Base-by-base conservation (phyloP, 2,797 vertebrate species). In the Stomatorhinus walkeri region DNA sequence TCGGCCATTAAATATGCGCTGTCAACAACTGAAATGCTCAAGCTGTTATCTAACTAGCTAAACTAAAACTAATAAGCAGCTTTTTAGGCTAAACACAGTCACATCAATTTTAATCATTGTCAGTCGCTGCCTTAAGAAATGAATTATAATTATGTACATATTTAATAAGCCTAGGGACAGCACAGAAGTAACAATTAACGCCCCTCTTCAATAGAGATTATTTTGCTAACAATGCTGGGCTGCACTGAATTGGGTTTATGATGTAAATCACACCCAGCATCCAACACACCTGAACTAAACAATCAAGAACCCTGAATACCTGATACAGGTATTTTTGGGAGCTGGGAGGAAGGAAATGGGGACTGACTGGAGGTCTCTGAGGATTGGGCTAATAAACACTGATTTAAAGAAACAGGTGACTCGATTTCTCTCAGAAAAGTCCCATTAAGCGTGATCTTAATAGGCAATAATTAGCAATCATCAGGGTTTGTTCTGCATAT, bases 391-490 rank as follows among this genome's bases (percentile, higher is more conserved):
- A 76, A 43, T 40, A 19, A 43, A 46, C 87, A 87, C 84, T 88
- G 54, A 36, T 79, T 87, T 52, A 52, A 52, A 84, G 52, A 64
- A 84, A 16, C 52, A 54, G 40, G 76, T 46, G 32, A 54, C 19
- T 32, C 81, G 89, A 90, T 90, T 87, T 61, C 68, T 91, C 87
- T 87, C 89, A 87, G 72, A 68, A 68, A 89, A 88, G 59, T 64
- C 12, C 28, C 51, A 76, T 88, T 2, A 52, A 85, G 88, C 90
- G 91, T 91, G 90, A 88, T 22, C 48, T 89, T 87, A 56, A 40
- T 43, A 87, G 32, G 85, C n/a, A 36, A 56, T 87, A 87, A 59
- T 54, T 36, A 87, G 14, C 5, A 54, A 7, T 86, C 72, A 79
- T 46, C 40, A 43, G 16, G 40, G 5, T n/a, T 79, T 79, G 40